These are phyloP conservation scores for Lagopus leucura DNA, from an alignment of 2,113 vertebrate genomes.

Conservation along the genomic window DNA sequence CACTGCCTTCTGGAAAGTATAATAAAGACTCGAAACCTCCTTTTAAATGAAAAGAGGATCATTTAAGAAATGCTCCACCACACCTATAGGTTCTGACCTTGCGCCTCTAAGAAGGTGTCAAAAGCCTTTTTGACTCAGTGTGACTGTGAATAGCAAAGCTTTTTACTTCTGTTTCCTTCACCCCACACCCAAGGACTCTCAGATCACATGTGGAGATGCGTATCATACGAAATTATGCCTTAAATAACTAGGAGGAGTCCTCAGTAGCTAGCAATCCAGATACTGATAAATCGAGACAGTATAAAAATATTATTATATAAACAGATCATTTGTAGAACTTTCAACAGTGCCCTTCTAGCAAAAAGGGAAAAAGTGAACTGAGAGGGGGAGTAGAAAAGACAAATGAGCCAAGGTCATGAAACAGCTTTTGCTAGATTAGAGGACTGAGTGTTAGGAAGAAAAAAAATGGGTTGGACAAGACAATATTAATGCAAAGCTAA, in stretches of 20 bases:
- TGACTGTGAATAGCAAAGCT: neutral
- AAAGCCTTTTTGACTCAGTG: neutral
- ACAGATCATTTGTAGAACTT: neutral
- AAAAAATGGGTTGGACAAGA: neutral
- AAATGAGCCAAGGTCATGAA: constrained; percentile 7
- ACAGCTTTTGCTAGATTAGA: neutral
- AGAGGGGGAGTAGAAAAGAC: neutral
- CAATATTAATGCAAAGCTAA: constrained; percentile 9
- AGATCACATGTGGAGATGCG: accelerated
- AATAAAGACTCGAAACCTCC: neutral
- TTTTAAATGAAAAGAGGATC: neutral
- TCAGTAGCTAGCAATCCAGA: neutral
- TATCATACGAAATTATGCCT: neutral
- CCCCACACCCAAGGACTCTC: neutral
- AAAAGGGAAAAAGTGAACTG: neutral
- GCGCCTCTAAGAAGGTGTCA: neutral
- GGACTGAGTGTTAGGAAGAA: neutral
- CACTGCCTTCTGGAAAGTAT: neutral
- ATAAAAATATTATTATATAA: neutral
- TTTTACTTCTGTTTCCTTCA: constrained; percentile 20
- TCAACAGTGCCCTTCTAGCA: neutral
- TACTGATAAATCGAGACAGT: neutral
- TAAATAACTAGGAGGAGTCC: neutral
- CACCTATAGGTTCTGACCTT: neutral
- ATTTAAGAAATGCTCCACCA: neutral